Evolutionary conservation across 2,797 vertebrate species (phyloP).

Genomic region (Chloroceryle amazona): DNA sequence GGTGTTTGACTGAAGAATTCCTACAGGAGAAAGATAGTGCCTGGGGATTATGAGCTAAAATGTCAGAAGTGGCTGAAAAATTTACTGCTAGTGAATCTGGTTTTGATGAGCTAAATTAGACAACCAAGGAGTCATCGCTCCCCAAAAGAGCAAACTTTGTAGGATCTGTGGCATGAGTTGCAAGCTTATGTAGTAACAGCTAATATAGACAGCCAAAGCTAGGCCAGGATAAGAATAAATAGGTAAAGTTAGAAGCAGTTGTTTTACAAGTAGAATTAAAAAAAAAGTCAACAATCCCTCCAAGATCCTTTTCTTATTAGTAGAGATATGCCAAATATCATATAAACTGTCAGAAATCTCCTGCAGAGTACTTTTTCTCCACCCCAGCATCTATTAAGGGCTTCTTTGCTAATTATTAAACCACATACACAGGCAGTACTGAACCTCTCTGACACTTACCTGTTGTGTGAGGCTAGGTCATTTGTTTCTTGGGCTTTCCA

Average conservation of each 20-base stretch:
- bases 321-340: background rate
- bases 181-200: background rate
- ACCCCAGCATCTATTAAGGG: background rate
- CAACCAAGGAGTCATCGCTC: background rate
- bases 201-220: background rate
- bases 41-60: background rate
- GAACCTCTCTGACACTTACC: background rate
- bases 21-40: background rate
- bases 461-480: background rate
- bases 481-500: background rate
- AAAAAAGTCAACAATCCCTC: background rate
- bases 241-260: background rate
- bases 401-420: background rate
- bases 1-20: background rate
- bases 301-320: background rate
- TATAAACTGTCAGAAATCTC: background rate
- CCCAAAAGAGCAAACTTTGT: background rate
- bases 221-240: background rate
- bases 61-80: background rate
- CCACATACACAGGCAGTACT: accelerated
- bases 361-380: background rate
- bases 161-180: background rate
- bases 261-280: background rate
- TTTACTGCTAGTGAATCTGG: background rate
- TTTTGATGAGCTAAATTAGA: background rate